Evolutionary conservation across 2,797 vertebrate species (phyloP).

Genomic region (Columba guinea): DNA sequence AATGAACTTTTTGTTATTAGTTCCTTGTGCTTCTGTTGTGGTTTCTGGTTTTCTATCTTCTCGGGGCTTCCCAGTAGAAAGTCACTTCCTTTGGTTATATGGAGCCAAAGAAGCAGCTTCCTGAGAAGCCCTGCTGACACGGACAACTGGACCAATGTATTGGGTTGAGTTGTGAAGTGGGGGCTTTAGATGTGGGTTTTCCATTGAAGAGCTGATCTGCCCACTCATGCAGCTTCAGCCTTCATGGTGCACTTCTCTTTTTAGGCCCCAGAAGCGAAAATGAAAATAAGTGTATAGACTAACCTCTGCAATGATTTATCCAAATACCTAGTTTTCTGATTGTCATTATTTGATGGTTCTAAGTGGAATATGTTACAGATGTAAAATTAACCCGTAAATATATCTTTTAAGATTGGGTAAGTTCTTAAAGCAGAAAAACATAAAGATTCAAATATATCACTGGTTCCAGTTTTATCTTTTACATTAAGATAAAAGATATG

Average conservation of each 20-base stretch:
- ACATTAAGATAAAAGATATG: background rate
- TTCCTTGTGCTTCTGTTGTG: slow-evolving; percentile 68
- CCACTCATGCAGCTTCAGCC: background rate
- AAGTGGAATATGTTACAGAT: background rate
- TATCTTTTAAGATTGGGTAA: background rate
- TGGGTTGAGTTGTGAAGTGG: background rate
- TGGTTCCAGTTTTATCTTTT: background rate
- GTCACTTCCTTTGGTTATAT: slow-evolving; percentile 60
- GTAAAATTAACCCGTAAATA: background rate
- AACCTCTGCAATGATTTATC: background rate
- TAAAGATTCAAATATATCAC: background rate
- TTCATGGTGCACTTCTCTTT: background rate
- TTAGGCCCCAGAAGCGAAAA: background rate
- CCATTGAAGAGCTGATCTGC: background rate
- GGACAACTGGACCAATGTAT: background rate
- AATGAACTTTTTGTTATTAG: slow-evolving; percentile 20
- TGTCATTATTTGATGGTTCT: background rate
- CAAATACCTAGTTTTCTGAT: background rate
- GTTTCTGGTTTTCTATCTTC: slow-evolving; percentile 69
- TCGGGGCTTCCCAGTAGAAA: slow-evolving; percentile 67
- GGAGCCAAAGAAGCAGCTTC: slow-evolving; percentile 47
- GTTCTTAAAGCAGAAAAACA: background rate
- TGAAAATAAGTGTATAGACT: background rate
- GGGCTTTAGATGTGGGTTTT: slow-evolving; percentile 6
- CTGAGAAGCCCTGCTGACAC: slow-evolving; percentile 40